Base-by-base conservation (phyloP, 2,113 vertebrate species). In the Alaudala cheleensis region DNA sequence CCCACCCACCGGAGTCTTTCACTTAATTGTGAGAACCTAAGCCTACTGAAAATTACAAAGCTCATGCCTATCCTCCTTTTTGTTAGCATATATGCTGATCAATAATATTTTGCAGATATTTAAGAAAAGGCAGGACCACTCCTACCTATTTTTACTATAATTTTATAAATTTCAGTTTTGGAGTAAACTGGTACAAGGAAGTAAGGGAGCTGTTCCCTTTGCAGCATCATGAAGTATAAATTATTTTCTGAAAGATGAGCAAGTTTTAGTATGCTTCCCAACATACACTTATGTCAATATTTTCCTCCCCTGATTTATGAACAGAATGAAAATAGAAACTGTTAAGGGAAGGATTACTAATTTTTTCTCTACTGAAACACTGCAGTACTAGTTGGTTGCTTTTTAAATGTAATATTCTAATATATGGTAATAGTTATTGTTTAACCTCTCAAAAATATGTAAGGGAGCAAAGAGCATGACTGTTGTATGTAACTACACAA, bases 301-400 rank as follows among this genome's bases (percentile, higher is more conserved):
- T 77, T 86, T 86, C 60, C 9, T 49, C 4, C 11, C 1, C 4
- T 37, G 24, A 15, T 58, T 86, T 62, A 28, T 67, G 1, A 62
- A 50, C 1, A 58, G 11, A 81, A 81, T 25, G 39, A 39, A 70
- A 60, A 50, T 22, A 2, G 15, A 73, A 19, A 78, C 44, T 1
- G 0, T 6, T 57, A 62, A 49, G 5, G 12, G 21, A 49, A 76
- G 3, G 9, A 45, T 17, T 90, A 20, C 2, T 37, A 44, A 6
- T 70, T 65, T 64, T 24, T 79, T 65, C 19, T 72, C 31, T 83
- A 15, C 7, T 70, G 47, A 90, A 89, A 78, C 10, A 42, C 11
- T 0, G 2, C 6, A 50, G 11, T 49, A 26, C 1, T 57, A 60
- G 37, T 37, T 37, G 2, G 3, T 57, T 44, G 9, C 7, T 40